Percentiles rank a stretch among this genome's conserved stretches.
Evolutionary conservation across 1,140 invertebrate genomes (phyloP).

Genomic region (Atta colombica): DNA sequence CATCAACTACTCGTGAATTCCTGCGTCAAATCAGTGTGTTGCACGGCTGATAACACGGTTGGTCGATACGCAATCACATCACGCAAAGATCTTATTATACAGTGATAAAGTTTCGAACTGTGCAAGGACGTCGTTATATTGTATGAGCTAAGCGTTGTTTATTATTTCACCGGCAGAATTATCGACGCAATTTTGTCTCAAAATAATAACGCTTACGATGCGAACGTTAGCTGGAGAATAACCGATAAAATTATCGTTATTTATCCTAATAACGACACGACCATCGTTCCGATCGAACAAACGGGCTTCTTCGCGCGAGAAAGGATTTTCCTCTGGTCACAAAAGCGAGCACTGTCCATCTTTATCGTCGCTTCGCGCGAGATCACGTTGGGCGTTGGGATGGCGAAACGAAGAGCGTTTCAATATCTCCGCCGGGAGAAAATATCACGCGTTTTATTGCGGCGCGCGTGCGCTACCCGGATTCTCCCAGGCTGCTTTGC

Average conservation of each 20-base stretch:
- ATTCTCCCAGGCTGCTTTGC: conserved; percentile 37
- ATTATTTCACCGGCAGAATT: conserved; percentile 50
- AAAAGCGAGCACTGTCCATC: not conserved
- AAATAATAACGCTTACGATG: conserved; percentile 33
- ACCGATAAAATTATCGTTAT: conserved; percentile 39
- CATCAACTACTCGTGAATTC: not conserved
- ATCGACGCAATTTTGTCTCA: conserved; percentile 33
- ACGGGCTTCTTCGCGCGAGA: not conserved
- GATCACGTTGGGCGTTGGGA: not conserved
- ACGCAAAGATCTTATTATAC: conserved; percentile 44
- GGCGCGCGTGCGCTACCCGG: not conserved
- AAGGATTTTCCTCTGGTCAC: not conserved
- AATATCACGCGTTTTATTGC: conserved; percentile 69
- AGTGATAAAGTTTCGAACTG: conserved; percentile 40
- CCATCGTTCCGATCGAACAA: not conserved
- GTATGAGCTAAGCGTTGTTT: conserved; percentile 1
- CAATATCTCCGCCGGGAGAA: conserved; percentile 57
- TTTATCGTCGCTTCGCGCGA: conserved; percentile 9
- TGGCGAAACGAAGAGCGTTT: conserved; percentile 19
- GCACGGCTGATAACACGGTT: not conserved
- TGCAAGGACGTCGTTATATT: not conserved
- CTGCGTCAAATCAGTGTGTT: not conserved
- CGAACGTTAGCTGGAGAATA: not conserved
- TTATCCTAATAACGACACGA: conserved; percentile 5
- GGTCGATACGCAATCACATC: not conserved